phyloP scores from a whole-genome alignment of 2,888 invertebrate species.

The Camptogramma bilineatum region DNA sequence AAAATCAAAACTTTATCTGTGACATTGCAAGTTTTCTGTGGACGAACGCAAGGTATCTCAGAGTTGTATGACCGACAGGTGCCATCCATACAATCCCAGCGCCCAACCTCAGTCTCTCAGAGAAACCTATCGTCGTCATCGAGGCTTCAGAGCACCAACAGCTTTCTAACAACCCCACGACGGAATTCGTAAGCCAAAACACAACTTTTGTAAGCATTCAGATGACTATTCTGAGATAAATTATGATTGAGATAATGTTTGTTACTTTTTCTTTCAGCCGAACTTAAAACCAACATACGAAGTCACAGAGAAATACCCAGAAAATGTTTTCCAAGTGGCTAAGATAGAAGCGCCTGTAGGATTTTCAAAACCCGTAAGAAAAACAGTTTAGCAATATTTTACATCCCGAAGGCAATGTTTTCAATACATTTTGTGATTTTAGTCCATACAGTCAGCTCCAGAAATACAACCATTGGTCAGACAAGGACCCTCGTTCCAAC shows the following conservation, averaged over 20 bases:
- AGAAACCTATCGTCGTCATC: slow-evolving; percentile 85
- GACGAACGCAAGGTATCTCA: slow-evolving; percentile 65
- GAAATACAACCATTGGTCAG: slow-evolving; percentile 73
- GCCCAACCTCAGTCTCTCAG: slow-evolving; percentile 90
- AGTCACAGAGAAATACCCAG: slow-evolving; percentile 73
- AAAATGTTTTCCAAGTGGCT: slow-evolving; percentile 60
- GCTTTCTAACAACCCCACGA: slow-evolving; percentile 40
- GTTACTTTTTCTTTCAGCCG: slow-evolving; percentile 51
- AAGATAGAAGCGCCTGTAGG: slow-evolving; percentile 73
- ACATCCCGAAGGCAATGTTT: background rate
- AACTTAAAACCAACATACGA: slow-evolving; percentile 65
- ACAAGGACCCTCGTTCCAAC: slow-evolving; percentile 68
- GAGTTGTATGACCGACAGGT: slow-evolving; percentile 79
- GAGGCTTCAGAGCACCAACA: slow-evolving; percentile 54
- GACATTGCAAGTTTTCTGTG: slow-evolving; percentile 55
- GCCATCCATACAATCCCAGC: slow-evolving; percentile 95
- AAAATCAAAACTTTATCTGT: slow-evolving; percentile 19
- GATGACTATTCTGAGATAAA: background rate
- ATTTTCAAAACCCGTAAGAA: slow-evolving; percentile 73
- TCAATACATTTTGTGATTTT: slow-evolving; percentile 28
- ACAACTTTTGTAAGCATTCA: background rate
- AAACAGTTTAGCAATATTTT: background rate
- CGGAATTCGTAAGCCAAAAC: slow-evolving; percentile 58
- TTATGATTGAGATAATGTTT: background rate
- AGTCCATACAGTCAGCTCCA: slow-evolving; percentile 63